Evolutionary conservation across 2,113 vertebrate species (phyloP), one percentile per base, ranked within the genome.

Genomic region (Catagonus wagneri): DNA sequence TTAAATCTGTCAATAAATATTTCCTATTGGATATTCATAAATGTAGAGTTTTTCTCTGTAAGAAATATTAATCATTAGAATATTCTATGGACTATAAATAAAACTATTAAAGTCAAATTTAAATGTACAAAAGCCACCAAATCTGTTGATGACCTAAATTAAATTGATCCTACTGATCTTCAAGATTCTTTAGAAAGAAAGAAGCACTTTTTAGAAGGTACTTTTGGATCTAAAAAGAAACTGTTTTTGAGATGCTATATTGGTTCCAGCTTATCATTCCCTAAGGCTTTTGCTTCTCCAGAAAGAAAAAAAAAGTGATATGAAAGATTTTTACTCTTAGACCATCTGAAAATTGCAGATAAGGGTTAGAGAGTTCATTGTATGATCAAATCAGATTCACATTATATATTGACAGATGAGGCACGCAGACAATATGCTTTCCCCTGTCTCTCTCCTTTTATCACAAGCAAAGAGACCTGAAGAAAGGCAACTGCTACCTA

Each of bases 311-410:
- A 91, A 2, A 81, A 88, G 1, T 87, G 32, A 90, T 90, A 83
- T 63, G 44, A 83, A 98, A 97, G 25, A 81, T 81, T 66, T 68
- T 92, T 96, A 96, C 87, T 83, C 96, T 88, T 93, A 97, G 93
- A 85, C 60, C 27, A 94, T 68, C 94, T 97, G 95, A 79, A 92
- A 95, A 84, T 54, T 92, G 54, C 65, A 96, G 93, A 95, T 97
- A 98, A 96, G 44, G 63, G 16, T 94, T 78, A 27, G 39, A 85
- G 63, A 1, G 50, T 96, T 97, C 95, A 92, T 36, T 91, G 3
- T 69, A 14, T 16, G 20, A 85, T 27, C 34, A 69, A 34, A 93
- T 93, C 52, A 78, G 44, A 71, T n/a, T 23, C 16, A 36, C n/a
- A 15, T 90, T 92, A 75, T 75, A 1, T 9, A 72, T 34, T 36